Conservation (phyloP, 2,888 invertebrate species). For the Phortica magna region DNA sequence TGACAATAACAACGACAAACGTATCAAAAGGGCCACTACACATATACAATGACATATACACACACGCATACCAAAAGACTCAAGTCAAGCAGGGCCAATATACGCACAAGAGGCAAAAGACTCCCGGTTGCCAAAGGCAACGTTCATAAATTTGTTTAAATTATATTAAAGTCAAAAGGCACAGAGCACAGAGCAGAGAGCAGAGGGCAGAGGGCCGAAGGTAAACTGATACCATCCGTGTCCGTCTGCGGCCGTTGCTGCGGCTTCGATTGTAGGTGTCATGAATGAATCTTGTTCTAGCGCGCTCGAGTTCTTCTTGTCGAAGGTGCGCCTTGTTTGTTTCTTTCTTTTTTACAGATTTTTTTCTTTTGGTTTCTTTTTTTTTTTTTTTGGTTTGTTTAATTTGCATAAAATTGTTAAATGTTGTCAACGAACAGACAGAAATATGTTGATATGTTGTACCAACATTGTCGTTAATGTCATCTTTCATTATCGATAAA, state of each 20-base stretch:
- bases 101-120: background rate
- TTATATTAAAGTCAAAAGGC: slow-evolving; percentile 53
- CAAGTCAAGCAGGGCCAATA: background rate
- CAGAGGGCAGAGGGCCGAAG: too few relatives aligned
- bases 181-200: slow-evolving; percentile 15
- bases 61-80: background rate
- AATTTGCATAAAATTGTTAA: slow-evolving; percentile 73
- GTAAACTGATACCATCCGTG: slow-evolving; percentile 17
- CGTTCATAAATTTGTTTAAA: slow-evolving; percentile 69
- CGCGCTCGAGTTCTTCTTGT: background rate
- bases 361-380: slow-evolving; percentile 16
- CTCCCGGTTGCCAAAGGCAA: slow-evolving; percentile 34
- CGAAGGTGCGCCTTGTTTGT: slow-evolving; percentile 11
- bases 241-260: background rate
- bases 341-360: background rate
- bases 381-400: slow-evolving; percentile 36
- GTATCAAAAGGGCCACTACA: background rate
- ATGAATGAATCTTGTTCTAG: slow-evolving; percentile 9
- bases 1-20: slow-evolving; percentile 48
- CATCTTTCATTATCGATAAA: slow-evolving; percentile 75
- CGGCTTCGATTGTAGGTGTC: slow-evolving; percentile 54
- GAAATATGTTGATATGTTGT: slow-evolving; percentile 48
- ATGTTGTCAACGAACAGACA: slow-evolving; percentile 62
- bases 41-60: background rate
- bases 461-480: slow-evolving; percentile 71